These are phyloP conservation scores for Cyclophora punctaria DNA, from an alignment of 2,888 invertebrate genomes.

Conservation along the genomic window DNA sequence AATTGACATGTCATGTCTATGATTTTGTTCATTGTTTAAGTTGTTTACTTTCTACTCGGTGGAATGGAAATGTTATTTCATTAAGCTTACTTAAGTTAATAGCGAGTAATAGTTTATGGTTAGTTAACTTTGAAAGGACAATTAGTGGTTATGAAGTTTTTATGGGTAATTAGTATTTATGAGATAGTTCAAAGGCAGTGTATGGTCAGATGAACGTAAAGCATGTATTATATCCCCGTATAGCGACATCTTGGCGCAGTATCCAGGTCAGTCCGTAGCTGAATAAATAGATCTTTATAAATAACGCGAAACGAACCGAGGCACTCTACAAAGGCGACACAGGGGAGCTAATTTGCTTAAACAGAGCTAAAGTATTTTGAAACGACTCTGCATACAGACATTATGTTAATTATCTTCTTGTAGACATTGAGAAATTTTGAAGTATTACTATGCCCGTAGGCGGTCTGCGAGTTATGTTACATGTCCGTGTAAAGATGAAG, in stretches of 20 bases:
- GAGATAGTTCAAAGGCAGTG: not conserved
- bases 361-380: conserved; percentile 9
- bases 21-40: conserved; percentile 25
- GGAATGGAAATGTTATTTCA: too few species aligned
- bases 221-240: conserved; percentile 7
- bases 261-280: conserved; percentile 64
- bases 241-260: conserved; percentile 48
- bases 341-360: conserved; percentile 44
- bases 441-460: conserved; percentile 29
- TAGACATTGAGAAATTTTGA: conserved; percentile 43
- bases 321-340: conserved; percentile 29
- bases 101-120: too few species aligned
- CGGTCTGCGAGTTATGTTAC: conserved; percentile 26
- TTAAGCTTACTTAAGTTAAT: not conserved
- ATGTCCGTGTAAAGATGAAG: conserved; percentile 33
- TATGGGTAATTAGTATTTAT: too few species aligned
- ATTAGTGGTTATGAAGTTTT: too few species aligned
- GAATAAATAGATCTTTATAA: conserved; percentile 70
- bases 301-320: conserved; percentile 46
- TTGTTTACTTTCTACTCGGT: not conserved
- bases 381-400: conserved; percentile 6
- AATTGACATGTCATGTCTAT: conserved; percentile 29
- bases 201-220: conserved; percentile 5
- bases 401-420: conserved; percentile 15
- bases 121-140: too few species aligned